phyloP scores from a whole-genome alignment of 2,797 vertebrate species.

The Gymnoscopelus microlampas region DNA sequence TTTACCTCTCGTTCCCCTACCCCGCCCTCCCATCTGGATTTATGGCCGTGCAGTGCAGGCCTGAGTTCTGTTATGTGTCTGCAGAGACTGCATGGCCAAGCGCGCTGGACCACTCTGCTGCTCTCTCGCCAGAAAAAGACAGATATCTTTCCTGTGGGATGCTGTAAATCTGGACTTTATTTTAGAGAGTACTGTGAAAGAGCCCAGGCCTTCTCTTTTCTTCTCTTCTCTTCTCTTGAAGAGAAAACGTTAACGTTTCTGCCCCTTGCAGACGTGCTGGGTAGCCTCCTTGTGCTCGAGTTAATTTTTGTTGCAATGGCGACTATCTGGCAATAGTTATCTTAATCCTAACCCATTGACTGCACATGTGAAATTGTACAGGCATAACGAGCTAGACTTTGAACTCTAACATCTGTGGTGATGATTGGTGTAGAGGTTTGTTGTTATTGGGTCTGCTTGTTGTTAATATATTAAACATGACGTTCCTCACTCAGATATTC shows the following conservation, averaged over 20 bases:
- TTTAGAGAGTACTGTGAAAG: constrained; percentile 39
- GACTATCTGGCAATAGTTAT: constrained; percentile 68
- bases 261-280: constrained; percentile 16
- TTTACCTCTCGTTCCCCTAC: constrained; percentile 30
- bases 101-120: constrained; percentile 17
- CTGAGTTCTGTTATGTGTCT: constrained; percentile 52
- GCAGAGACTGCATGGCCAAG: constrained; percentile 39
- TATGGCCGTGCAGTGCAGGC: constrained; percentile 26
- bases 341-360: constrained; percentile 51
- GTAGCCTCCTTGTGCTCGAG: constrained; percentile 20
- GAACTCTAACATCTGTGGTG: constrained; percentile 51
- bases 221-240: not conserved
- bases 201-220: constrained; percentile 4
- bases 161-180: constrained; percentile 53
- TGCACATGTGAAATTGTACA: constrained; percentile 59
- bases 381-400: constrained; percentile 46
- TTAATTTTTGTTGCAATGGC: constrained; percentile 53
- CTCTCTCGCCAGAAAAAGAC: constrained; percentile 40
- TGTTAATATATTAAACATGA: constrained; percentile 30
- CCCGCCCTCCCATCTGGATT: constrained; percentile 31
- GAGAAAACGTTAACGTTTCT: constrained; percentile 21
- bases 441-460: constrained; percentile 6
- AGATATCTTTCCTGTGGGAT: constrained; percentile 52
- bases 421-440: constrained; percentile 48
- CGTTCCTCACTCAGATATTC: too few relatives aligned